phyloP scores from a whole-genome alignment of 2,888 invertebrate genomes.

The Zonitis immaculata region DNA sequence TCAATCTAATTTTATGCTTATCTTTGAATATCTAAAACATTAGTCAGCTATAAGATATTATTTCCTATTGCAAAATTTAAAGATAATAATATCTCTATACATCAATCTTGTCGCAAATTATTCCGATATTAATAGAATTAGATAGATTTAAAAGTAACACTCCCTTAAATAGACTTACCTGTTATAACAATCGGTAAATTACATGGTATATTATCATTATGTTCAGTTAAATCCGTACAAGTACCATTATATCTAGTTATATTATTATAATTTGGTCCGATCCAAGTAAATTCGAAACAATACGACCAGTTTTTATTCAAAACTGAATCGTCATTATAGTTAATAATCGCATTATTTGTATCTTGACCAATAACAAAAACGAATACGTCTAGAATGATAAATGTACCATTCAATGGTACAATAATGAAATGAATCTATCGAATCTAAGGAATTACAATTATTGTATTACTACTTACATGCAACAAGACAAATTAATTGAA shows the following conservation, averaged over 20 bases:
- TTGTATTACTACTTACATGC: background rate
- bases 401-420: too few relatives aligned
- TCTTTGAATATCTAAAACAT: background rate
- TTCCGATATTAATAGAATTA: too few relatives aligned
- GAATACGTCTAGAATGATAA: background rate
- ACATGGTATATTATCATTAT: conserved; percentile 53
- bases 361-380: background rate
- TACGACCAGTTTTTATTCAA: conserved; percentile 36
- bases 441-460: too few relatives aligned
- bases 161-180: conserved; percentile 49
- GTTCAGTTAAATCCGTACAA: conserved; percentile 39
- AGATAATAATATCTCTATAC: background rate
- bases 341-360: background rate
- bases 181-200: conserved; percentile 60
- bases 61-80: background rate
- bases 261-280: conserved; percentile 60
- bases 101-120: too few relatives aligned
- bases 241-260: conserved; percentile 51
- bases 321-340: background rate
- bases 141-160: too few relatives aligned
- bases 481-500: background rate
- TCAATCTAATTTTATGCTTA: background rate
- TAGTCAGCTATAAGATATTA: background rate
- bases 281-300: conserved; percentile 67
- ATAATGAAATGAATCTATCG: too few relatives aligned